Evolutionary conservation across 2,797 vertebrate species (phyloP).

Genomic region (Sebastes nivosus): DNA sequence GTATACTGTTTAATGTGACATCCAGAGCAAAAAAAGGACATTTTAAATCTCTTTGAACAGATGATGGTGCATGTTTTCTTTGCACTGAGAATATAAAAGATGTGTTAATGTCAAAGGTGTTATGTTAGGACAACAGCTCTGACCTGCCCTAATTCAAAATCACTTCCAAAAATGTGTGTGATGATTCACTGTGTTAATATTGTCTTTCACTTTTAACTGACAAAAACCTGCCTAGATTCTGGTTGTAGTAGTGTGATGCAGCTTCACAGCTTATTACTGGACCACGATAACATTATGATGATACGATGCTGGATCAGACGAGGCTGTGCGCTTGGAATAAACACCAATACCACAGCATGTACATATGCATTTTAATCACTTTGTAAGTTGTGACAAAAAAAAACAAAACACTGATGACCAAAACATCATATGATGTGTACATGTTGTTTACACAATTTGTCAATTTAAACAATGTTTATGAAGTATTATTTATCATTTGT

Average conservation of each 20-base stretch:
- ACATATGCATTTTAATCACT: slow-evolving; percentile 42
- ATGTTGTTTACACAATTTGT: slow-evolving; percentile 75
- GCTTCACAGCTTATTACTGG: slow-evolving; percentile 20
- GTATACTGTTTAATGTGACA: slow-evolving; percentile 46
- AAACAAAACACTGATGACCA: slow-evolving; percentile 58
- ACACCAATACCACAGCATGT: slow-evolving; percentile 42
- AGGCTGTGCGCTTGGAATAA: slow-evolving; percentile 33
- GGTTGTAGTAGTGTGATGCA: slow-evolving; percentile 16
- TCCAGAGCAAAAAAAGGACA: slow-evolving; percentile 9
- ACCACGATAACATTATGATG: slow-evolving; percentile 11
- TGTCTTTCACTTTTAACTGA: slow-evolving; percentile 42
- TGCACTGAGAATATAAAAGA: slow-evolving; percentile 39
- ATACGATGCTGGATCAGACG: slow-evolving; percentile 50
- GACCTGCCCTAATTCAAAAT: slow-evolving; percentile 40
- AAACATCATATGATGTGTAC: slow-evolving; percentile 62
- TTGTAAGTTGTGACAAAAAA: slow-evolving; percentile 36
- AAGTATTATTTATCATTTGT: slow-evolving; percentile 79
- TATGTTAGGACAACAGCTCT: slow-evolving; percentile 28
- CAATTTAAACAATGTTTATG: slow-evolving; percentile 61
- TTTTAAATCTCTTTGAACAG: slow-evolving; percentile 30
- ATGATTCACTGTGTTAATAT: slow-evolving; percentile 32
- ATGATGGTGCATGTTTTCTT: slow-evolving; percentile 18
- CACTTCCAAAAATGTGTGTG: slow-evolving; percentile 22
- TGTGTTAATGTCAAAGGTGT: slow-evolving; percentile 16
- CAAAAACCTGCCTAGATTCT: slow-evolving; percentile 22